Percentiles rank a stretch among this genome's conserved stretches.
phyloP scores from a whole-genome alignment of 37 sponge, comb jelly and placozoan genomes.

The Spongia lamella region DNA sequence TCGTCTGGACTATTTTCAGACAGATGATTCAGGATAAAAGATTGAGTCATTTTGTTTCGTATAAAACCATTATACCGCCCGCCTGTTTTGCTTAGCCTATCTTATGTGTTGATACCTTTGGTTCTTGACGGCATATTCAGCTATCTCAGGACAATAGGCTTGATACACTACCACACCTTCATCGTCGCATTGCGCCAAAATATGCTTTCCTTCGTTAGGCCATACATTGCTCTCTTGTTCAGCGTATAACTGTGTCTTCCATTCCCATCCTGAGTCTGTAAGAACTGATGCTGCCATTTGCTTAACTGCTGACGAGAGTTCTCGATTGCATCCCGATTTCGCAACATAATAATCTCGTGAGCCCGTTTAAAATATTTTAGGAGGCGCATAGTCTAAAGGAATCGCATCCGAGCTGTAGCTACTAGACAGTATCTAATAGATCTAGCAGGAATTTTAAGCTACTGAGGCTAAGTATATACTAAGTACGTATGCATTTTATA shows the following conservation, averaged over 20 bases:
- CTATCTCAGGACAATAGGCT: constrained; percentile 71
- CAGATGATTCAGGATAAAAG: background rate
- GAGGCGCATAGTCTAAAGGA: too few relatives aligned
- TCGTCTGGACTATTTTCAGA: background rate
- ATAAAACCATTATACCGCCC: background rate
- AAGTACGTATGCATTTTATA: too few relatives aligned
- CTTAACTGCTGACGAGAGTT: too few relatives aligned
- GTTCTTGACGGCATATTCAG: constrained; percentile 58
- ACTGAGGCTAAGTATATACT: too few relatives aligned
- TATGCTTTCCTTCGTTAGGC: constrained; percentile 66
- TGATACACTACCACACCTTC: constrained; percentile 71
- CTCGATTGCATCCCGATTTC: too few relatives aligned
- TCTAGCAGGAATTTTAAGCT: too few relatives aligned
- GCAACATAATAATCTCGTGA: too few relatives aligned
- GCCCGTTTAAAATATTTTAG: too few relatives aligned
- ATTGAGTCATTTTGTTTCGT: background rate
- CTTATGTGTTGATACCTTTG: constrained; percentile 41
- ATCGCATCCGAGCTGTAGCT: too few relatives aligned
- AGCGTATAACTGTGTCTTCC: constrained; percentile 37
- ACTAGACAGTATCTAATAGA: too few relatives aligned
- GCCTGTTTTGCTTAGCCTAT: background rate
- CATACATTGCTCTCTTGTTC: constrained; percentile 44
- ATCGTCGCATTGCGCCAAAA: constrained; percentile 77
- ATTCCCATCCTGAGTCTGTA: constrained; percentile 1
- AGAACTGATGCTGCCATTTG: too few relatives aligned